phyloP scores from a whole-genome alignment of 2,797 vertebrate species.

The Dendrocincla fuliginosa region DNA sequence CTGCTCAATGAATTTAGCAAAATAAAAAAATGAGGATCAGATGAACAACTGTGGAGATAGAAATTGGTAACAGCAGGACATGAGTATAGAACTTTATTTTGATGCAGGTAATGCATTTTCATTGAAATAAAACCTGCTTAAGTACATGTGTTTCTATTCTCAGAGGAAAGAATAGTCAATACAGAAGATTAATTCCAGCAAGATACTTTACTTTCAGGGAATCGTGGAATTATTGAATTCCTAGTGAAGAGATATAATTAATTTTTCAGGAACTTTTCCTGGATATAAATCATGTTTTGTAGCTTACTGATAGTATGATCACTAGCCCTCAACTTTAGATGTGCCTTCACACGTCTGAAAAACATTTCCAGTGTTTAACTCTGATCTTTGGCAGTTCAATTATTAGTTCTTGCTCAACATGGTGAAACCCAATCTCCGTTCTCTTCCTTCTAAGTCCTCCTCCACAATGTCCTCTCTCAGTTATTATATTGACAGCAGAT shows the following conservation, averaged over 20 bases:
- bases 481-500: background rate
- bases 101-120: conserved; percentile 13
- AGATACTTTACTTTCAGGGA: conserved; percentile 1
- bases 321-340: background rate
- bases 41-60: conserved; percentile 14
- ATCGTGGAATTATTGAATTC: conserved; percentile 38
- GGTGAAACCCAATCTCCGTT: background rate
- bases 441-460: background rate
- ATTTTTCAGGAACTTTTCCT: background rate
- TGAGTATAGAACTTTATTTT: background rate
- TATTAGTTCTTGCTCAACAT: background rate
- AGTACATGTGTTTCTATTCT: conserved; percentile 13
- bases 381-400: background rate
- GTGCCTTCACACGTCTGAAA: background rate
- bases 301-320: background rate
- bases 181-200: conserved; percentile 37
- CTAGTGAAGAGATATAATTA: background rate
- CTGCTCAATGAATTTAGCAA: background rate
- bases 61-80: conserved; percentile 42
- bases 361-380: background rate
- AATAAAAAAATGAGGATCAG: conserved; percentile 21
- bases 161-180: conserved; percentile 19
- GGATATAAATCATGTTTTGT: background rate
- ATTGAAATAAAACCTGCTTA: conserved; percentile 21
- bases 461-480: background rate